Conservation (phyloP, 2,797 vertebrate species). For the Delichon dasypus region DNA sequence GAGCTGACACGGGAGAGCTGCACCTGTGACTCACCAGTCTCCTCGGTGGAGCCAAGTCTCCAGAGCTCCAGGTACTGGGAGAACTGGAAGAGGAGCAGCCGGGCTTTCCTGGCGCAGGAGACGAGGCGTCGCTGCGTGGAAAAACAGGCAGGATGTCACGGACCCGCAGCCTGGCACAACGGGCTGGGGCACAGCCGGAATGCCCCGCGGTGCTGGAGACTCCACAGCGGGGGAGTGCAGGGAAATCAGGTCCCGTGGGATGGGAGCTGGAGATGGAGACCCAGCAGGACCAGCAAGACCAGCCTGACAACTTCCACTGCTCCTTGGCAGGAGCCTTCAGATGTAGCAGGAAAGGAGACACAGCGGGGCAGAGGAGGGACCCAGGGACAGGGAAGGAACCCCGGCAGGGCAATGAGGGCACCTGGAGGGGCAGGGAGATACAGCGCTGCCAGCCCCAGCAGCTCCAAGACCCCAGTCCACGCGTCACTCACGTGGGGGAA, state of each 20-base stretch:
- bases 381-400: not conserved
- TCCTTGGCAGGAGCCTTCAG: not conserved
- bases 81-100: constrained; percentile 93
- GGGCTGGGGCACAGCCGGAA: not conserved
- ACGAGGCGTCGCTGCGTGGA: constrained; percentile 80
- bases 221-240: accelerated
- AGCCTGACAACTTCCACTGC: not conserved
- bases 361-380: accelerated
- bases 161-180: not conserved
- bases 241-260: not conserved
- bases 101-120: constrained; percentile 85
- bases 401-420: not conserved
- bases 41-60: constrained; percentile 86
- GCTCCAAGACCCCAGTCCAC: too few relatives aligned
- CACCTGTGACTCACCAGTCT: constrained; percentile 75
- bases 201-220: not conserved
- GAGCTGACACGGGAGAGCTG: accelerated
- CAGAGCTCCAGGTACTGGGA: constrained; percentile 90
- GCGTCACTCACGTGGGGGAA: constrained; percentile 87
- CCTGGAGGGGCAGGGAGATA: not conserved
- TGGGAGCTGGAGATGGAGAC: not conserved
- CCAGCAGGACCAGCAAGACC: constrained; percentile 3
- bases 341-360: not conserved
- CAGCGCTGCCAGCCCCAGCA: not conserved
- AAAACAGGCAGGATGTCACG: not conserved